Evolutionary conservation across 1,140 invertebrate genomes (phyloP), one percentile per base, ranked within the genome.

Genomic region (Chironomus striatipennis): DNA sequence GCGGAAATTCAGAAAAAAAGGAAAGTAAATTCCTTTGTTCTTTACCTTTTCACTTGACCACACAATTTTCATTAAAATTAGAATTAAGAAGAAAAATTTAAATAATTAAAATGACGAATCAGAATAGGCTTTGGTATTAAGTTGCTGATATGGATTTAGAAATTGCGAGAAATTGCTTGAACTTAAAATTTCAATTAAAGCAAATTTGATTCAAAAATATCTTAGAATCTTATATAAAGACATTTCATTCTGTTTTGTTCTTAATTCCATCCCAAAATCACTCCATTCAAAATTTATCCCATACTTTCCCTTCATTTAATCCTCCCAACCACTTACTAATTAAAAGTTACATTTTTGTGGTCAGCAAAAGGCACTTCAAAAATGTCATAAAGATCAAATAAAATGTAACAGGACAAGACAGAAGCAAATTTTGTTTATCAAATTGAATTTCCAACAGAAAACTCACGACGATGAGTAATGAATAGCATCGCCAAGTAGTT

Each of bases 41-140:
- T 57, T 57, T 34, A 34, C 24, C 24, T 57, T 57, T 57, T 57
- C 47, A 57, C 47, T 57, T 57, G 47, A 57, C 47, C 47, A 57
- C 47, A 57, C 47, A 57, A 57, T 57, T 57, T 57, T 34, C 24
- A 34, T 34, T 34, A 34, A 34, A 34, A 34, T 34, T 34, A 34
- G 24, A 34, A 47, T n/a, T 15, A 57, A n/a, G 47, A 57, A 47
- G 43, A 47, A 47, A 43, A 47, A 47, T 10, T 1, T 1, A 34
- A 34, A 34, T 34, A 34, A 34, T 34, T 34, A 34, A 5, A 34
- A 34, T 34, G 24, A 34, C 1, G 5, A 34, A 34, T 34, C 5
- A 34, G 24, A 34, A 5, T 34, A 5, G 5, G 24, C 24, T 34
- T 34, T 34, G 24, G 1, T 34, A 34, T 34, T 34, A 2, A 5